Percentiles rank a stretch among this genome's conserved stretches.
Evolutionary conservation across 1,140 invertebrate species (phyloP).

Genomic region (Neodiprion virginianus): DNA sequence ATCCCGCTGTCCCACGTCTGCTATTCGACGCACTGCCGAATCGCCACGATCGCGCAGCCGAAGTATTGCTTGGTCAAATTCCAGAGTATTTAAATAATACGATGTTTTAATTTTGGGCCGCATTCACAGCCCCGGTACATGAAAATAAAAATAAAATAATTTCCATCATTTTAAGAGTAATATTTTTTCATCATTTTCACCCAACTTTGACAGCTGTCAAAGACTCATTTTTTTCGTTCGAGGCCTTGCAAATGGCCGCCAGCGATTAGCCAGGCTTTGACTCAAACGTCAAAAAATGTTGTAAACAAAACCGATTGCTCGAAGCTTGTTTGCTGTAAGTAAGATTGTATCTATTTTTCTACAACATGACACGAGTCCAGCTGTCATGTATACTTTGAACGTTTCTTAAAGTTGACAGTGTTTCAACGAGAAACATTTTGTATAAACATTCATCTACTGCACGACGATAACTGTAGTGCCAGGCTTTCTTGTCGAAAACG

Average conservation of each 20-base stretch:
- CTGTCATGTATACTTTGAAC: no score
- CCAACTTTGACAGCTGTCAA: background rate
- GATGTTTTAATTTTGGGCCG: background rate
- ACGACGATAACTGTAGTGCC: no score
- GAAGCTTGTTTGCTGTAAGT: background rate
- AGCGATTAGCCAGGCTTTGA: background rate
- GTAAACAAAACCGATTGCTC: conserved; percentile 1
- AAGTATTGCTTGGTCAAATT: background rate
- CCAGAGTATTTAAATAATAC: background rate
- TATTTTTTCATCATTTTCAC: no score
- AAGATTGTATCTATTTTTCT: background rate
- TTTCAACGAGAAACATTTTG: no score
- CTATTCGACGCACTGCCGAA: background rate
- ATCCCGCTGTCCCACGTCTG: background rate
- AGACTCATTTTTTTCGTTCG: background rate
- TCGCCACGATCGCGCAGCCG: background rate
- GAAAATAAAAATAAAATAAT: no score
- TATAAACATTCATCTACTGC: no score
- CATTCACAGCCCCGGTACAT: no score
- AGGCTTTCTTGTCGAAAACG: no score
- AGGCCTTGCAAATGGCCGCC: background rate
- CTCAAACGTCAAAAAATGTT: background rate
- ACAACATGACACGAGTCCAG: no score
- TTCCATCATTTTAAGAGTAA: no score
- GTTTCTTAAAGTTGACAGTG: no score